Evolutionary conservation across 2,113 vertebrate genomes (phyloP).

Genomic region (Aviceda subcristata): DNA sequence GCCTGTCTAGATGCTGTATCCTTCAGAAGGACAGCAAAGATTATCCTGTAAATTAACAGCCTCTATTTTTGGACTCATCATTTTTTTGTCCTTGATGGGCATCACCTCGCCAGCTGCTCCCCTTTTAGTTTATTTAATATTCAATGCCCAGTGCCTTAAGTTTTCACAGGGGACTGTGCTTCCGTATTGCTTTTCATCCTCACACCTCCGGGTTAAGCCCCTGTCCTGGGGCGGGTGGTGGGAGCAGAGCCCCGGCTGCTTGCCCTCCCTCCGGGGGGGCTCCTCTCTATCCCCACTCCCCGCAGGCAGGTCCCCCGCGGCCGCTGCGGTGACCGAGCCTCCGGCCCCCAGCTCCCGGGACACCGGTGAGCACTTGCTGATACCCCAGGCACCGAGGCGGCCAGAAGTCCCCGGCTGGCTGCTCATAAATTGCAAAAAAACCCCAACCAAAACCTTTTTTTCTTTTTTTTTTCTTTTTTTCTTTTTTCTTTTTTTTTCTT

Average conservation of each 20-base stretch:
- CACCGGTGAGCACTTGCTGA: not conserved
- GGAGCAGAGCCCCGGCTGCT: not conserved
- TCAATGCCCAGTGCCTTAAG: not conserved
- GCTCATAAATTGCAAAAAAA: not conserved
- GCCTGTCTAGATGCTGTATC: not conserved
- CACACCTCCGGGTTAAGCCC: not conserved
- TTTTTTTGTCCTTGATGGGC: slow-evolving; percentile 45
- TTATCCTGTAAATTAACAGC: slow-evolving; percentile 43
- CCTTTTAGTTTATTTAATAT: not conserved
- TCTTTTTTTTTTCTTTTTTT: not conserved
- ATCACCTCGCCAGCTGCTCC: slow-evolving; percentile 39
- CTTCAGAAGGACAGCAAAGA: slow-evolving; percentile 25
- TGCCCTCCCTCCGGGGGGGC: fast-evolving
- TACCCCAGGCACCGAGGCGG: not conserved
- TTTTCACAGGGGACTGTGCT: not conserved
- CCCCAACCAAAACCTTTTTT: not conserved
- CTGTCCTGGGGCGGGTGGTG: fast-evolving
- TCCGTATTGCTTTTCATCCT: not conserved
- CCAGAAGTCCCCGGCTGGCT: not conserved
- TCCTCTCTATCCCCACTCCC: not conserved
- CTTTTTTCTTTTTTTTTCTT: not conserved
- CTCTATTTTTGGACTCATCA: slow-evolving; percentile 28
- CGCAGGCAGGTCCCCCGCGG: not conserved
- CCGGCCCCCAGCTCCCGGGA: not conserved
- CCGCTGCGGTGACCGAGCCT: fast-evolving